Conservation (phyloP, 2,113 vertebrate species). For the Protobothrops flavoviridis region DNA sequence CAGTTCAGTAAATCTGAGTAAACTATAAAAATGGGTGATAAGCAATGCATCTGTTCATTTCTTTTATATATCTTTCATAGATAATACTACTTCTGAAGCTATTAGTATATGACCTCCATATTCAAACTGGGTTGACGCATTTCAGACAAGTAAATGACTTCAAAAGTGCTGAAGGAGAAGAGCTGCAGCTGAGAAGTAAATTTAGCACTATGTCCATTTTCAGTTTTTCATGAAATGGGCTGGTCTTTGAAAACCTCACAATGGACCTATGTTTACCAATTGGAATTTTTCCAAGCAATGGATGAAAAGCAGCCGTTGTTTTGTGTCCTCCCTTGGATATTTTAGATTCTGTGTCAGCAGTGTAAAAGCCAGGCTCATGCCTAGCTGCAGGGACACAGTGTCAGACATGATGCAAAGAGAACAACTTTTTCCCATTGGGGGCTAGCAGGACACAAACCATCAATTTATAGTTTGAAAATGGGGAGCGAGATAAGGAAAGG, state of each 20-base stretch:
- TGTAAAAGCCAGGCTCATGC: background rate
- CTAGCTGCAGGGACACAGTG: slow-evolving; percentile 3
- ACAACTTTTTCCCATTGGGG: background rate
- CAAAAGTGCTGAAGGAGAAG: slow-evolving; percentile 10
- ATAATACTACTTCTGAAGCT: background rate
- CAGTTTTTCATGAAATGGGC: slow-evolving; percentile 6
- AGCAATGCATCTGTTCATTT: background rate
- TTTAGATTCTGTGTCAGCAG: background rate
- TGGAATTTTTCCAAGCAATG: slow-evolving; percentile 7
- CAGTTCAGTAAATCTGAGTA: background rate
- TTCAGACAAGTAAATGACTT: slow-evolving; percentile 8
- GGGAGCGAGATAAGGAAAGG: background rate
- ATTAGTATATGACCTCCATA: background rate
- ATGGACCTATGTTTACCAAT: slow-evolving; percentile 19
- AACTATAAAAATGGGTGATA: background rate
- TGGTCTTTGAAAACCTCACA: slow-evolving; percentile 30
- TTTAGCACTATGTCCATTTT: slow-evolving; percentile 12
- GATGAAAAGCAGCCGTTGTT: slow-evolving; percentile 13
- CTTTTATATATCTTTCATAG: background rate
- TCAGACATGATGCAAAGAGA: background rate
- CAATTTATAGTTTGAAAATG: background rate
- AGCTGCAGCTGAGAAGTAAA: slow-evolving; percentile 29
- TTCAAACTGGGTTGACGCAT: background rate
- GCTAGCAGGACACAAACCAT: background rate
- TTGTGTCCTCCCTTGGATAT: background rate